Evolutionary conservation across 2,888 invertebrate genomes (phyloP).

Genomic region (Fragum sueziense): DNA sequence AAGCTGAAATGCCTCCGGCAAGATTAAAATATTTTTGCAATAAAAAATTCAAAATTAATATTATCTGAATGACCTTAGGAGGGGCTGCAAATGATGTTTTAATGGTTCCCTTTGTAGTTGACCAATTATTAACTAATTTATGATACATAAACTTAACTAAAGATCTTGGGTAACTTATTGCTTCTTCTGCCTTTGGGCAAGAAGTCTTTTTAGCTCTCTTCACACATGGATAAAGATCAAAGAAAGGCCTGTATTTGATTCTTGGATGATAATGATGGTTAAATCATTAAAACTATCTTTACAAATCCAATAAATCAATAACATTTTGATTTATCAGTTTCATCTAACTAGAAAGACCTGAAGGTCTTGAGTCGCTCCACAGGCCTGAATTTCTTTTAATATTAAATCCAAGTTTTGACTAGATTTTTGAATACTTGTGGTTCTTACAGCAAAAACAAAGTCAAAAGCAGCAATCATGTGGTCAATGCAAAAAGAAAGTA

Average conservation of each 20-base stretch:
- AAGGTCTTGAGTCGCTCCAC: too few species aligned
- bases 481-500: too few species aligned
- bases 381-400: too few species aligned
- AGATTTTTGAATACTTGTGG: too few species aligned
- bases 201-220: background rate
- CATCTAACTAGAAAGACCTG: too few species aligned
- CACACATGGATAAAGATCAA: slow-evolving; percentile 16
- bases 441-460: too few species aligned
- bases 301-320: slow-evolving; percentile 23
- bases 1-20: background rate
- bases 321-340: background rate
- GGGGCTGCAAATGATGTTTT: slow-evolving; percentile 5
- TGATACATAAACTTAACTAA: background rate
- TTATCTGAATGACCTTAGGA: background rate
- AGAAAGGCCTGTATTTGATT: slow-evolving; percentile 2
- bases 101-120: slow-evolving; percentile 8
- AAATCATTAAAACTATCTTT: slow-evolving; percentile 12
- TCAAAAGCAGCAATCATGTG: too few species aligned
- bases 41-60: slow-evolving; percentile 13
- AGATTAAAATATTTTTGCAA: slow-evolving; percentile 21
- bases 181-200: background rate
- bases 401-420: too few species aligned
- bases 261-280: background rate
- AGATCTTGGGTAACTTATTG: background rate
- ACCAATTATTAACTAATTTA: slow-evolving; percentile 11